Percentiles rank a stretch among this genome's conserved stretches.
These are phyloP conservation scores for Sinella curviseta DNA, from an alignment of 1,140 invertebrate species.

Conservation along the genomic window DNA sequence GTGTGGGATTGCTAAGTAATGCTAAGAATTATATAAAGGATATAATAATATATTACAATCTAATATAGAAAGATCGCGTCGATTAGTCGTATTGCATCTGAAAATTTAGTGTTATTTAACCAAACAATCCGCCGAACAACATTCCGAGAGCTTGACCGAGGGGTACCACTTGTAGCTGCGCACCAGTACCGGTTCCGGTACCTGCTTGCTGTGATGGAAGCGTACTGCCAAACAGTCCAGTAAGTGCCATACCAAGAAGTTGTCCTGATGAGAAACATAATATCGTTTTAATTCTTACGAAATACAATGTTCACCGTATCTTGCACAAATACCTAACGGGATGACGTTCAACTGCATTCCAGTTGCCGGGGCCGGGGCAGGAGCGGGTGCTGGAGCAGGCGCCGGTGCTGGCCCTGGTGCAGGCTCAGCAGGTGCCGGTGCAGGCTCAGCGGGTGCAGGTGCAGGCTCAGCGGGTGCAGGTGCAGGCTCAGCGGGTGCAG, in stretches of 20 bases:
- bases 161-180: background rate
- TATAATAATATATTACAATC: no score
- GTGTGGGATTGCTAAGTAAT: no score
- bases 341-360: background rate
- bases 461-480: no score
- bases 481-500: no score
- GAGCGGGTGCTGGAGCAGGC: background rate
- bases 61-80: background rate
- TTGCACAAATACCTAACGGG: background rate
- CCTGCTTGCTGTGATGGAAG: background rate
- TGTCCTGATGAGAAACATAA: background rate
- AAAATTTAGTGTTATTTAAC: background rate
- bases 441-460: no score
- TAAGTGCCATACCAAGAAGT: background rate
- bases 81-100: background rate
- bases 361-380: no score
- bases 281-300: background rate
- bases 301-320: no score
- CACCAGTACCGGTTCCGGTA: background rate
- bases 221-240: background rate
- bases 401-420: no score
- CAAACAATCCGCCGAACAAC: background rate
- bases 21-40: no score
- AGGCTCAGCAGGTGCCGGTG: no score
- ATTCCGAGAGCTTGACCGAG: background rate